phyloP scores from a whole-genome alignment of 1,140 invertebrate species.

The Anagrus nilaparvatae region DNA sequence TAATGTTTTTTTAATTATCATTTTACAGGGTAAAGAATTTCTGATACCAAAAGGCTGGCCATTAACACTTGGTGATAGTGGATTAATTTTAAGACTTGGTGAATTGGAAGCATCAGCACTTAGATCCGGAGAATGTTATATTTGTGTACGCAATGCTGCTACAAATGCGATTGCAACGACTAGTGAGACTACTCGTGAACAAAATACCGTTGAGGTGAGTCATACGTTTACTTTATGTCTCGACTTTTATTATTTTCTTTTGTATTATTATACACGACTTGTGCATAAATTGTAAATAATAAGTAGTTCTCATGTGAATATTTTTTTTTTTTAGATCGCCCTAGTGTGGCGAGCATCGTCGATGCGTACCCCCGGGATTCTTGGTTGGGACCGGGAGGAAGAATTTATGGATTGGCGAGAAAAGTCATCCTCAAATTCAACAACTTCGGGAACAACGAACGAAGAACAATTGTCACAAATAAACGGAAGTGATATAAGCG shows the following conservation, averaged over 20 bases:
- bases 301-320: too few relatives aligned
- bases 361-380: conserved; percentile 39
- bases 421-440: conserved; percentile 18
- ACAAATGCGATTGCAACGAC: conserved; percentile 29
- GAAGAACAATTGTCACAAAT: too few relatives aligned
- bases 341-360: conserved; percentile 39
- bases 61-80: conserved; percentile 36
- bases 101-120: conserved; percentile 40
- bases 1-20: conserved; percentile 10
- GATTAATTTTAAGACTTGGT: conserved; percentile 39
- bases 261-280: too few relatives aligned
- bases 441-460: too few relatives aligned
- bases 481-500: too few relatives aligned
- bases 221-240: conserved; percentile 16
- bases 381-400: conserved; percentile 40
- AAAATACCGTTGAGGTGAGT: conserved; percentile 40
- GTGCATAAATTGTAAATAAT: too few relatives aligned
- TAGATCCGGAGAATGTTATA: conserved; percentile 43
- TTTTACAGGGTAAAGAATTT: conserved; percentile 39
- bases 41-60: conserved; percentile 41
- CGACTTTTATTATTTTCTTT: too few relatives aligned
- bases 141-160: conserved; percentile 39
- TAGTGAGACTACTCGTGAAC: conserved; percentile 26
- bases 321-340: conserved; percentile 32
- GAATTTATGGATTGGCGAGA: conserved; percentile 41